Evolutionary conservation across 2,113 vertebrate species (phyloP), one percentile per base, ranked within the genome.

Genomic region (Cochlearius cochlearius): DNA sequence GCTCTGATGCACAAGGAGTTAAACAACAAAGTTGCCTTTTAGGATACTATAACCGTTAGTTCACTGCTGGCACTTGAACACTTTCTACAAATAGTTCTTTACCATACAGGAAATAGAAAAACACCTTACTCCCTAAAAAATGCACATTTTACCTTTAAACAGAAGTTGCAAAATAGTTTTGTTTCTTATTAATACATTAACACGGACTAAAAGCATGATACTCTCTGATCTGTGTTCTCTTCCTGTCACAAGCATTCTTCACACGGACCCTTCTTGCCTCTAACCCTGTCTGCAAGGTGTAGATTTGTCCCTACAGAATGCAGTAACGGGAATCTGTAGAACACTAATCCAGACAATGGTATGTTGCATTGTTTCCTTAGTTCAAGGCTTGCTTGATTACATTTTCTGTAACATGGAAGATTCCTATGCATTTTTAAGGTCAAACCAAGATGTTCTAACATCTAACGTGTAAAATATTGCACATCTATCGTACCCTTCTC

Each of bases 341-440:
- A 60, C 12, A n/a, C 6, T 69, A 90, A 47, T 6, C 3, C 11
- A 68, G 47, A 52, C 6, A 49, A 50, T 5, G 17, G 11, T 27
- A 13, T 17, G 7, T 49, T 80, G 71, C 26, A 30, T 64, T 41
- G 16, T 36, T 66, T 66, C 15, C 41, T 49, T 43, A 34, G 36
- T 53, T 85, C 34, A 74, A 90, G 39, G 6, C 4, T 82, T 58
- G n/a, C 21, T 69, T 36, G 30, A 64, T 58, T 63, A 60, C 1
- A n/a, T n/a, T 0, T 17, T 47, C 6, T 1, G 0, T n/a, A 62
- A 88, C 5, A 6, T 3, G 6, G 16, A 75, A 91, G 52, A 90
- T 36, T 50, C 13, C 15, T 27, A 16, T 13, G 12, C 2, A 2
- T 71, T 75, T 95, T 85, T 45, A 84, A 53, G 41, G 62, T 68